Conservation (phyloP, 2,113 vertebrate species). For the Hyaena hyaena region DNA sequence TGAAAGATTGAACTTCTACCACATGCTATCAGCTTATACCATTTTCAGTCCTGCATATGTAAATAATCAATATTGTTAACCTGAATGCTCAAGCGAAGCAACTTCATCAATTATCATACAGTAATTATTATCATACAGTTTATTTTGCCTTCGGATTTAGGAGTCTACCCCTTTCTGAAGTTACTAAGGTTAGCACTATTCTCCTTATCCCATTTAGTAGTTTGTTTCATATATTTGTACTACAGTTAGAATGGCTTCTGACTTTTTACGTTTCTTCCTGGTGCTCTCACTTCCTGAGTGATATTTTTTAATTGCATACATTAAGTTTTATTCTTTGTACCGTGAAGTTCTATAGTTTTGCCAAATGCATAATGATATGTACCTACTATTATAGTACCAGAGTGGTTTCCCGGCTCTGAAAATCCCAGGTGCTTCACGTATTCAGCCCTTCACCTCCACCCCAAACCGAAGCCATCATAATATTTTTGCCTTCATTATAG, state of each 20-base stretch:
- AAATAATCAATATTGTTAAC: background rate
- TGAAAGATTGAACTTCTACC: background rate
- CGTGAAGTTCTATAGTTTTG: background rate
- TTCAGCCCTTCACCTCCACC: background rate
- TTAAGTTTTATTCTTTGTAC: background rate
- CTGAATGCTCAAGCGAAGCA: background rate
- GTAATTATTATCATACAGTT: background rate
- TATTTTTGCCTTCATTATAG: background rate
- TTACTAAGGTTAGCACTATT: background rate
- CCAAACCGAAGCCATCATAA: background rate
- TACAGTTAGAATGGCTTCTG: background rate
- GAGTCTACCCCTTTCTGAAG: background rate
- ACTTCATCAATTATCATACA: background rate
- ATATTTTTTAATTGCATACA: background rate
- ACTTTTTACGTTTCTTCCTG: background rate
- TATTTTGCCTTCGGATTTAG: background rate
- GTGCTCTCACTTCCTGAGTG: background rate
- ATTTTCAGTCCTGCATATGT: background rate
- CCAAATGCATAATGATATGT: background rate
- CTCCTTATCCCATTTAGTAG: background rate
- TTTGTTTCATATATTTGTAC: background rate
- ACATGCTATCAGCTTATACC: background rate
- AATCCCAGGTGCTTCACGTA: background rate
- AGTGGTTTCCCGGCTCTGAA: background rate
- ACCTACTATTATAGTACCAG: background rate